Conservation (phyloP, 1,140 invertebrate species). For the Adelges cooleyi region DNA sequence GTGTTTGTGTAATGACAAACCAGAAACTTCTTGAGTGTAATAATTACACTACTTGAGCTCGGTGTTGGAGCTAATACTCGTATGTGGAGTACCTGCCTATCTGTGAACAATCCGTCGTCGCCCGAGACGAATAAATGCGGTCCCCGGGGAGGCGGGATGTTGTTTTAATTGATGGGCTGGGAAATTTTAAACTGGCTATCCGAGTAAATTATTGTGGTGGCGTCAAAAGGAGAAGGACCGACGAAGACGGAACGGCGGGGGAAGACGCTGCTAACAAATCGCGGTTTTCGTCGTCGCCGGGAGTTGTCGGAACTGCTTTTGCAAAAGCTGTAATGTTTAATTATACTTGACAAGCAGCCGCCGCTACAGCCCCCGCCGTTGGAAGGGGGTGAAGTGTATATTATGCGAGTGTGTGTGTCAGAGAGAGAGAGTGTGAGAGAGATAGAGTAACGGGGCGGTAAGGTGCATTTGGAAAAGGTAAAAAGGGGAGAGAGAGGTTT, state of each 20-base stretch:
- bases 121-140: too few relatives aligned
- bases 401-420: not conserved
- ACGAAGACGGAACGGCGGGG: not conserved
- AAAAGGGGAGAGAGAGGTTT: slow-evolving; percentile 12
- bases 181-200: slow-evolving; percentile 4
- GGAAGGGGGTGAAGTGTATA: too few relatives aligned
- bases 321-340: slow-evolving; percentile 17
- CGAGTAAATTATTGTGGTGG: not conserved
- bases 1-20: too few relatives aligned
- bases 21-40: too few relatives aligned
- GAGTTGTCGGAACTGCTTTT: not conserved
- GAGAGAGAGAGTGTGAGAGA: not conserved
- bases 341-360: slow-evolving; percentile 7
- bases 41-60: too few relatives aligned
- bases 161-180: slow-evolving; percentile 7
- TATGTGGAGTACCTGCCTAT: too few relatives aligned
- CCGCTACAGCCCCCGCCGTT: too few relatives aligned
- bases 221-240: too few relatives aligned
- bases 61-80: too few relatives aligned
- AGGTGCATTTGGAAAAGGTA: slow-evolving; percentile 1
- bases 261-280: slow-evolving; percentile 1
- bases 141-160: not conserved
- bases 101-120: too few relatives aligned
- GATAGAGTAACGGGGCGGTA: too few relatives aligned
- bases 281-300: not conserved